Conservation (phyloP, 1,140 invertebrate genomes). For the Watersipora subatra region DNA sequence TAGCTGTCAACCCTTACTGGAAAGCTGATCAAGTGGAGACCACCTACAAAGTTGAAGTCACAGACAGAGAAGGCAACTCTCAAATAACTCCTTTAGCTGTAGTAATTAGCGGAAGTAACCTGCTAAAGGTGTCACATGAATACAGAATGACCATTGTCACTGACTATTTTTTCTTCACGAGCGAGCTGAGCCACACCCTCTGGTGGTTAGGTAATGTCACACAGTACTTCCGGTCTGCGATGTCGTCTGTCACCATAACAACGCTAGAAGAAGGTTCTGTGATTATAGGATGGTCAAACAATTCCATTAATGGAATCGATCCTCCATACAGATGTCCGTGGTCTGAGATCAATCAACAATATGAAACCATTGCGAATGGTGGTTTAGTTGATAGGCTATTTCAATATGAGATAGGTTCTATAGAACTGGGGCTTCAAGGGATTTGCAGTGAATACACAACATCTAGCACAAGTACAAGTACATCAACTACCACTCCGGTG, state of each 20-base stretch:
- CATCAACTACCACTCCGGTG: background rate
- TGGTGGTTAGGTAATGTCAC: background rate
- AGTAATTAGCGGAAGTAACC: background rate
- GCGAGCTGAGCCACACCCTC: background rate
- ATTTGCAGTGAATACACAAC: background rate
- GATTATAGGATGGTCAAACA: background rate
- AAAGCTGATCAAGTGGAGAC: background rate
- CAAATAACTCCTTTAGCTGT: background rate
- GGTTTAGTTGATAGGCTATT: background rate
- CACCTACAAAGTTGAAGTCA: background rate
- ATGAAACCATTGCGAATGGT: background rate
- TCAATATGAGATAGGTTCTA: background rate
- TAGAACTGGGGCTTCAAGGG: background rate
- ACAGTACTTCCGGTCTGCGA: background rate
- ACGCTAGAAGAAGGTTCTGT: background rate
- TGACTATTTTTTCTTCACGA: background rate
- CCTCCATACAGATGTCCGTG: background rate
- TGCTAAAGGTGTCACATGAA: background rate
- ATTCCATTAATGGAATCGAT: background rate
- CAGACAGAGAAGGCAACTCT: background rate
- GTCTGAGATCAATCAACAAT: background rate
- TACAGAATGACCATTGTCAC: background rate
- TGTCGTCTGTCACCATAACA: background rate
- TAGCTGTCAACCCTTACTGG: background rate
- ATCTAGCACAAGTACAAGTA: background rate